Percentiles rank a stretch among this genome's conserved stretches.
These are phyloP conservation scores for Cyanoderma ruficeps DNA, from an alignment of 2,113 vertebrate species.

Conservation along the genomic window DNA sequence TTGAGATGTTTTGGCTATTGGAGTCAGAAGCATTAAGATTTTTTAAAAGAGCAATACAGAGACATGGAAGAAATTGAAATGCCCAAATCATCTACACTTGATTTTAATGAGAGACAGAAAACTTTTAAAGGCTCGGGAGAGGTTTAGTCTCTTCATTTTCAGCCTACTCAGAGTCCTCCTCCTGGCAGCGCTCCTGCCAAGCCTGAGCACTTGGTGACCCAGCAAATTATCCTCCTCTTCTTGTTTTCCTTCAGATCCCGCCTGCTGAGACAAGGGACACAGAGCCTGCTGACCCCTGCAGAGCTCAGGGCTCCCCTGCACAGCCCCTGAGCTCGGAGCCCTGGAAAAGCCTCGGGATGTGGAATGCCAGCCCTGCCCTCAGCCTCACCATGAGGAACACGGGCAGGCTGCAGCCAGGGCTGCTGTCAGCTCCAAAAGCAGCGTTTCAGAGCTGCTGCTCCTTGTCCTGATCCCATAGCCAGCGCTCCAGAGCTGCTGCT, in stretches of 20 bases:
- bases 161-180: not conserved
- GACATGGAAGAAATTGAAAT: not conserved
- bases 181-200: not conserved
- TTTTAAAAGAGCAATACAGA: not conserved
- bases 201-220: not conserved
- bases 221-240: not conserved
- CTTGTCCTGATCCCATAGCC: not conserved
- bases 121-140: not conserved
- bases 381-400: rapidly evolving
- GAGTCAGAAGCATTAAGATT: not conserved
- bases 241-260: not conserved
- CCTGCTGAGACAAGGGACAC: not conserved
- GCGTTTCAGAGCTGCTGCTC: not conserved
- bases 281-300: not conserved
- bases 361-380: not conserved
- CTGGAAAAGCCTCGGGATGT: not conserved
- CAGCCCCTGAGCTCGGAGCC: not conserved
- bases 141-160: not conserved
- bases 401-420: not conserved
- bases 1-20: not conserved
- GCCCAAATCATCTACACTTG: not conserved
- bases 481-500: too few species aligned
- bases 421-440: rapidly evolving
- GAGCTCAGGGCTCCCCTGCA: not conserved
- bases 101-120: not conserved